Base-by-base conservation (phyloP, 2,888 invertebrate genomes). In the Drosophila setosimentum region DNA sequence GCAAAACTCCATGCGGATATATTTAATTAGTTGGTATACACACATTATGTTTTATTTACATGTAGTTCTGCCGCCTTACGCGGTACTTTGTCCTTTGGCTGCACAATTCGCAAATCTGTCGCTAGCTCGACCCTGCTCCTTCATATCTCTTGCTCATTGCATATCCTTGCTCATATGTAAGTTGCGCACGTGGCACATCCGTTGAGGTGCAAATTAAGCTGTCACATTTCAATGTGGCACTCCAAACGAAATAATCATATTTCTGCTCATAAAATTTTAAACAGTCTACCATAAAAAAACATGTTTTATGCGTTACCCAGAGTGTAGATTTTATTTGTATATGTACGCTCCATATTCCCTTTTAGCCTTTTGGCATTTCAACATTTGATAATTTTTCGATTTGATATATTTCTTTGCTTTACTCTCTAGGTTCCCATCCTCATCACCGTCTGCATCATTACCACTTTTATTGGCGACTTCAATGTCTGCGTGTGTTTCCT, bases 1-100 rank as follows among this genome's bases (percentile, higher is more conserved):
- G 76, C 81, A 75, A 78, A 78, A 76, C 68, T 76, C 78, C 78
- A 85, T 72, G 65, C 83, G 90, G 75, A 83, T 88, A 75, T 80
- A 90, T 86, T 88, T 87, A 87, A 90, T 87, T 88, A 90, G 89
- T 83, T 76, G 73, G 55, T 76, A 77, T 76, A 63, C 69, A 83
- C 70, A 68, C 69, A 78, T 70, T 66, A 74, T 77, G 82, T 76
- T 87, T 78, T 72, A 78, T 82, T 84, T 73, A 77, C 51, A 45
- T 48, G 65, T 40, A 57, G 35, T 50, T 55, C 69, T 57, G 65
- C 50, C 57, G 62, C 60, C 57, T 48, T 57, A 60, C 51, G 67
- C 63, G 51, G 64, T 74, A 80, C 72, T 68, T 76, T 80, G 45
- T 68, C 69, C 72, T 68, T 76, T 80, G 45, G 69, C 69, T 68